A percentile compares a stretch with the other conserved stretches of the same genome.
Evolutionary conservation across 2,888 invertebrate genomes (phyloP).

Genomic region (Brachyptera risi): DNA sequence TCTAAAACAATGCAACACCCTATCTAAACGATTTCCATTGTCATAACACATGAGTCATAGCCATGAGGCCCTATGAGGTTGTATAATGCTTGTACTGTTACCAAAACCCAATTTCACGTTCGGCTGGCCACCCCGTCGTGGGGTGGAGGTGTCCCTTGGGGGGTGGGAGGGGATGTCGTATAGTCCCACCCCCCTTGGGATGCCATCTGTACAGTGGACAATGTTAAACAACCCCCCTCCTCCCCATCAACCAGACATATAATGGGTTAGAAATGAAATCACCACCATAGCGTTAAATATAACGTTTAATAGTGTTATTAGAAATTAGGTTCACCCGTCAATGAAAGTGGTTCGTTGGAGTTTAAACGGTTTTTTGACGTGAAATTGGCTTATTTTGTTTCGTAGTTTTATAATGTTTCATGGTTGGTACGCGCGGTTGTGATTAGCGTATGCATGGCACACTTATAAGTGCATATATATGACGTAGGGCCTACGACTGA

Average conservation of each 20-base stretch:
- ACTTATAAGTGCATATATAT: too few relatives aligned
- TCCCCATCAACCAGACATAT: not conserved
- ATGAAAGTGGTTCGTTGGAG: not conserved
- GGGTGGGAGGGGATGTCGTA: not conserved
- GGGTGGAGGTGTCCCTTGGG: constrained; percentile 5
- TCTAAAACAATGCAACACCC: too few relatives aligned
- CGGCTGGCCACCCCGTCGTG: constrained; percentile 20
- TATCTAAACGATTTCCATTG: too few relatives aligned
- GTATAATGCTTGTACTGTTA: constrained; percentile 7
- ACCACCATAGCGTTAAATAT: not conserved
- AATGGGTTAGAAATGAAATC: not conserved
- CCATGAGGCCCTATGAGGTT: too few relatives aligned
- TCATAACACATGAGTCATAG: too few relatives aligned
- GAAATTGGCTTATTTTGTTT: not conserved
- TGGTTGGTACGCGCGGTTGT: too few relatives aligned
- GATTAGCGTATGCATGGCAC: too few relatives aligned
- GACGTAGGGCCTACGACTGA: too few relatives aligned
- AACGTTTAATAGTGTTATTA: not conserved
- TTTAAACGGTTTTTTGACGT: not conserved
- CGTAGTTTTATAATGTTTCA: too few relatives aligned
- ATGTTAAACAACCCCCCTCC: constrained; percentile 21
- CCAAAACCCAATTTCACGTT: constrained; percentile 28
- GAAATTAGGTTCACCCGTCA: not conserved
- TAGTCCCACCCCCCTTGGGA: constrained; percentile 23
- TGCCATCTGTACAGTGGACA: constrained; percentile 30